A percentile compares a stretch with the other conserved stretches of the same genome.
Evolutionary conservation across 2,113 vertebrate genomes (phyloP).

Genomic region (Octodon degus): DNA sequence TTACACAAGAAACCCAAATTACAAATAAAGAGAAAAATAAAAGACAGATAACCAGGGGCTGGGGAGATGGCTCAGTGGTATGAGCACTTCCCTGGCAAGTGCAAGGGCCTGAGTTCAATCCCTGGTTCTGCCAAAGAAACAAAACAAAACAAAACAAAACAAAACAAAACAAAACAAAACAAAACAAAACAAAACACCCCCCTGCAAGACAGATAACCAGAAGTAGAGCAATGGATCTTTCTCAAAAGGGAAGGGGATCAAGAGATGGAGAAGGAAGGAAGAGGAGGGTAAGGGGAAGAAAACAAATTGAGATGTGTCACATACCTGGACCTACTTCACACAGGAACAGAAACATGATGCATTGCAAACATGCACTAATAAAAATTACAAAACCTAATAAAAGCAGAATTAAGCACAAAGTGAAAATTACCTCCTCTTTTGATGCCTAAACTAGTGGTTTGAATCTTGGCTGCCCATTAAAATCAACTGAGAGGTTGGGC

Average conservation of each 20-base stretch:
- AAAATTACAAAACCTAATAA: neutral
- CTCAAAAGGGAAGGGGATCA: neutral
- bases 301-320: neutral
- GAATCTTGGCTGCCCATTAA: neutral
- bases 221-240: neutral
- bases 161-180: too few species aligned
- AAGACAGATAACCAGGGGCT: neutral
- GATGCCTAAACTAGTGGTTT: neutral
- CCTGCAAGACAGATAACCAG: neutral
- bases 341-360: neutral
- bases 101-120: too few species aligned
- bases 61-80: too few species aligned
- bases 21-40: neutral
- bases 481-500: neutral
- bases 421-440: constrained; percentile 47
- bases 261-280: neutral
- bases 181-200: too few species aligned
- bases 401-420: constrained; percentile 37
- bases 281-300: neutral
- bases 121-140: too few species aligned
- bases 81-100: too few species aligned
- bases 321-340: neutral
- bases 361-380: neutral
- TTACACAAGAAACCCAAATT: neutral
- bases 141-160: too few species aligned